A percentile compares a stretch with the other conserved stretches of the same genome.
Conservation (phyloP, 2,888 invertebrate species). For the Drosophila suboccidentalis region DNA sequence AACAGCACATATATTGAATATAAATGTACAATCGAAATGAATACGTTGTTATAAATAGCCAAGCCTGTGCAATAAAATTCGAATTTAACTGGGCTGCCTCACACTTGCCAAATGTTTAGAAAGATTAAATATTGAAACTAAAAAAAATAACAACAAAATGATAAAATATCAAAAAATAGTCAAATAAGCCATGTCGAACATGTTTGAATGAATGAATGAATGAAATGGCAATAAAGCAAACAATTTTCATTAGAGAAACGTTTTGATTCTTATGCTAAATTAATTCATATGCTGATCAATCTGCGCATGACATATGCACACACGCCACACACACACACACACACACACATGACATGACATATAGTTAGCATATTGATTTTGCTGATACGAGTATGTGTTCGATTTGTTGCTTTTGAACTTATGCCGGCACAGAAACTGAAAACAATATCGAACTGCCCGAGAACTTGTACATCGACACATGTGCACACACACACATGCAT, state of each 20-base stretch:
- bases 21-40: conserved; percentile 36
- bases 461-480: conserved; percentile 56
- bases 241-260: conserved; percentile 74
- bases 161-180: conserved; percentile 37
- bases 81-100: conserved; percentile 42
- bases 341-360: conserved; percentile 8
- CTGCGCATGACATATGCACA: conserved; percentile 50
- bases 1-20: conserved; percentile 37
- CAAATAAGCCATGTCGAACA: conserved; percentile 66
- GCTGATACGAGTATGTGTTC: conserved; percentile 19
- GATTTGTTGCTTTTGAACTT: conserved; percentile 61
- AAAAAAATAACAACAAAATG: conserved; percentile 12
- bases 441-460: conserved; percentile 11
- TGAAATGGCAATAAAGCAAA: conserved; percentile 53
- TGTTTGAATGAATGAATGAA: conserved; percentile 64
- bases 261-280: conserved; percentile 76
- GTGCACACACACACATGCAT: conserved; percentile 41
- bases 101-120: conserved; percentile 41
- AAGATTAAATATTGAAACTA: conserved; percentile 6
- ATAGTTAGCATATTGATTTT: conserved; percentile 54
- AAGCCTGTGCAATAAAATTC: conserved; percentile 46
- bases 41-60: conserved; percentile 47
- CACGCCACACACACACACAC: conserved; percentile 10
- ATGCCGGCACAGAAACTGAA: conserved; percentile 57
- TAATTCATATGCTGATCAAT: conserved; percentile 76